Percentiles rank a stretch among this genome's conserved stretches.
These are phyloP conservation scores for Mormyrops attenuatus DNA, from an alignment of 2,797 vertebrate genomes.

Conservation along the genomic window DNA sequence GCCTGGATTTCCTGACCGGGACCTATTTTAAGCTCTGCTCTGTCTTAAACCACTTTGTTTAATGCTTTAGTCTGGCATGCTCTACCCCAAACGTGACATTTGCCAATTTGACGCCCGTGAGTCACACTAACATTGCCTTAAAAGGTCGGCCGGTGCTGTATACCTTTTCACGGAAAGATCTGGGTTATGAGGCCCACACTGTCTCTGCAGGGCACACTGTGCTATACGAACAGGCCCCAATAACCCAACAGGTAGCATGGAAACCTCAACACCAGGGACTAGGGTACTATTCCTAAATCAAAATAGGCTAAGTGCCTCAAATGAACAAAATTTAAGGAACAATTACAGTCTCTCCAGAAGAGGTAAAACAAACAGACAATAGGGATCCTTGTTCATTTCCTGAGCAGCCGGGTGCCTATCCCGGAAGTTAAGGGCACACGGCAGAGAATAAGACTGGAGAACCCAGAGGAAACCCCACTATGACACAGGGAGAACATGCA, in stretches of 20 bases:
- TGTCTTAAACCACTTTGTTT: slow-evolving; percentile 5
- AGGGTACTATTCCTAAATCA: not conserved
- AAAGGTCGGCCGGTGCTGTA: slow-evolving; percentile 49
- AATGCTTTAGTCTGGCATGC: slow-evolving; percentile 29
- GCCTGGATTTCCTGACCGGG: not conserved
- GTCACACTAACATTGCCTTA: slow-evolving; percentile 62
- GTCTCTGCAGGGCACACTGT: not conserved
- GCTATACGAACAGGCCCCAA: not conserved
- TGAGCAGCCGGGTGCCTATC: not conserved
- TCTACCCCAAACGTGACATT: slow-evolving; percentile 39
- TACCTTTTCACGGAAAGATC: slow-evolving; percentile 28
- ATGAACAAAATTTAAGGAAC: not conserved
- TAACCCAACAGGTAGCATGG: not conserved
- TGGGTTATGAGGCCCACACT: slow-evolving; percentile 30
- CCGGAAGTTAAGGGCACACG: not conserved
- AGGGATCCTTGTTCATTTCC: not conserved
- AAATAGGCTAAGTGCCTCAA: not conserved
- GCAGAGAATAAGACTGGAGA: not conserved
- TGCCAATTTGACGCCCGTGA: slow-evolving; percentile 46
- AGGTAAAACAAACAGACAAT: not conserved
- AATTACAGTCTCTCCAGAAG: not conserved
- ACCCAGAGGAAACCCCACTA: not conserved
- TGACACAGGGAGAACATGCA: not conserved
- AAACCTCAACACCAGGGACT: not conserved
- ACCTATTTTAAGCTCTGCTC: slow-evolving; percentile 10